phyloP scores from a whole-genome alignment of 2,113 vertebrate genomes.

The Marmota monax region DNA sequence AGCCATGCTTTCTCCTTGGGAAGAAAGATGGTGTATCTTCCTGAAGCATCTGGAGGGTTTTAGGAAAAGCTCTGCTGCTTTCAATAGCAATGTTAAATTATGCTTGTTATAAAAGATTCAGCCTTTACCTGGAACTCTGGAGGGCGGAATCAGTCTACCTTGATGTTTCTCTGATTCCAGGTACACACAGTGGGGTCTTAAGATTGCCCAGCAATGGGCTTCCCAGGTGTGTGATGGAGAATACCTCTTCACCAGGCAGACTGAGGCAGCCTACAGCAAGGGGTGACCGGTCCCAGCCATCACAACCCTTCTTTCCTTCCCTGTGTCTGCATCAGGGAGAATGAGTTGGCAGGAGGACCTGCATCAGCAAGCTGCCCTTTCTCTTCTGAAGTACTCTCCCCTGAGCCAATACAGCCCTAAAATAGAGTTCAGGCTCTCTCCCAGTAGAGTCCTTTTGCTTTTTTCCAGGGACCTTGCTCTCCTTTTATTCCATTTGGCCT shows the following conservation, averaged over 20 bases:
- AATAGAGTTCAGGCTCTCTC: neutral
- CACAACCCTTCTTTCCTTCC: neutral
- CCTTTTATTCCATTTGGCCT: neutral
- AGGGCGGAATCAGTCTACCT: neutral
- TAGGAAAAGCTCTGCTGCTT: neutral
- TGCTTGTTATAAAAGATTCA: neutral
- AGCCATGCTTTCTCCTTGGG: neutral
- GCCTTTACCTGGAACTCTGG: neutral
- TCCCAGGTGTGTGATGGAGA: neutral
- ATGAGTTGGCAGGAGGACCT: neutral
- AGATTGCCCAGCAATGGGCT: neutral
- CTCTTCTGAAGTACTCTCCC: neutral
- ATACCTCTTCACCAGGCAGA: neutral
- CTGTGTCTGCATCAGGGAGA: neutral
- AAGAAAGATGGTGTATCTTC: neutral
- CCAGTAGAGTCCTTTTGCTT: neutral
- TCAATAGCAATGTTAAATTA: constrained; percentile 4
- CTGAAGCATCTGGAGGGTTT: neutral
- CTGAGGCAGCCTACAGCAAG: neutral
- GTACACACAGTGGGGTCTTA: neutral
- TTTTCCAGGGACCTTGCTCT: neutral
- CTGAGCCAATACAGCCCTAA: neutral
- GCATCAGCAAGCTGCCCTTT: neutral
- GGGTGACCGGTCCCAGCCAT: neutral
- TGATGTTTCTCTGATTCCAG: neutral